A percentile compares a stretch with the other conserved stretches of the same genome.
Evolutionary conservation across 2,888 invertebrate species (phyloP).

Genomic region (Halictus quadricinctus): DNA sequence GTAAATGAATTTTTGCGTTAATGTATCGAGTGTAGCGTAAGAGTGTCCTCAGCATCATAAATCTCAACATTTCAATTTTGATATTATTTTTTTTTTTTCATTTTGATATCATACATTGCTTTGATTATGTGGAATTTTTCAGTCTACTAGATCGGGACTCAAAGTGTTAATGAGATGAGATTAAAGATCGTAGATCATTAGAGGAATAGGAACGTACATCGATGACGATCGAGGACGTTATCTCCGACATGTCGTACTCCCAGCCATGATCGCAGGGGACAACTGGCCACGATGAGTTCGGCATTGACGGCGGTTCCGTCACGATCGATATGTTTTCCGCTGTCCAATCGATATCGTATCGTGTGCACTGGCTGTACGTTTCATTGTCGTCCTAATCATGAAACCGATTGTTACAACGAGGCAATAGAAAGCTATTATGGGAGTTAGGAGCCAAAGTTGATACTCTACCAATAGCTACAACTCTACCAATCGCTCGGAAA

Average conservation of each 20-base stretch:
- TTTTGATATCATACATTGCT: no score
- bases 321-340: constrained; percentile 64
- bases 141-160: no score
- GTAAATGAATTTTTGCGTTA: no score
- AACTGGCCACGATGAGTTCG: constrained; percentile 86
- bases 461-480: background rate
- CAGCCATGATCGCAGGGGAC: constrained; percentile 90
- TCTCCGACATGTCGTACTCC: constrained; percentile 89
- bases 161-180: background rate
- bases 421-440: background rate
- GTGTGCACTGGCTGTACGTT: constrained; percentile 87
- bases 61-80: no score
- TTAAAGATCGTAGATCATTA: background rate
- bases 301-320: constrained; percentile 70
- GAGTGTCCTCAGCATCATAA: no score
- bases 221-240: constrained; percentile 91
- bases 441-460: background rate
- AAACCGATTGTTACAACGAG: constrained; percentile 26
- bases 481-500: background rate
- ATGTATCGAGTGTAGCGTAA: no score
- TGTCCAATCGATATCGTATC: constrained; percentile 87
- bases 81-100: no score
- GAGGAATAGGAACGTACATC: constrained; percentile 83
- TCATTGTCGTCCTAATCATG: constrained; percentile 79
- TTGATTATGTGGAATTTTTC: no score